Evolutionary conservation across 2,797 vertebrate species (phyloP), one percentile per base, ranked within the genome.

Genomic region (Fistularia commersonii): DNA sequence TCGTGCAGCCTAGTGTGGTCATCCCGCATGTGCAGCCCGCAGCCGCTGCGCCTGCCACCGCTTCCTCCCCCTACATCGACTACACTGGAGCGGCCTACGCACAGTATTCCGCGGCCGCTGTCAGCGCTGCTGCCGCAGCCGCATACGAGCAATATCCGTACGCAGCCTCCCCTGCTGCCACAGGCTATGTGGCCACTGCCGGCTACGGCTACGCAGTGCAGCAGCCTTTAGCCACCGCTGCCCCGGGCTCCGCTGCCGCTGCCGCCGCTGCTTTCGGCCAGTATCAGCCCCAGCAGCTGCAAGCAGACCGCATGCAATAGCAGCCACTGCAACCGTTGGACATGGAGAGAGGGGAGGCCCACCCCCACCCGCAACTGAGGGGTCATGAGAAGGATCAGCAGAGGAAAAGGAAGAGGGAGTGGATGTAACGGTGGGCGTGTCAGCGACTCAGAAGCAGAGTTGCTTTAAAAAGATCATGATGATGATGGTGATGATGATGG

Each of bases 281-380:
- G 87, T 97, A 11, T 91, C 96, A 13, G 91, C 94, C 95, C 14
- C 96, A 96, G 83, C 96, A 98, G 87, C 91, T 99, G 91, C 96
- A 98, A 65, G 89, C 95, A 0, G 97, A 99, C 83, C 93, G 97
- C 51, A 96, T 99, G 95, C 97, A 99, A 90, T 99, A 98, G 88
- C 92, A 81, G 80, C 76, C 60, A 79, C 69, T 73, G 79, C 79
- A 76, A 64, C 70, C 38, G 57, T 48, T 49, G 84, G 87, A 89
- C 87, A 75, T 45, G 60, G 13, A 60, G 43, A 58, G 65, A 35
- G 61, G 76, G 64, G 57, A 70, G 64, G 47, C 53, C 53, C 45
- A 7, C 48, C 45, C 74, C 44, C 41, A 10, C 55, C 79, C 70
- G 54, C 72, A 54, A 70, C 67, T 75, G 76, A 81, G 53, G 72